Evolutionary conservation across 2,113 vertebrate genomes (phyloP), one percentile per base, ranked within the genome.

Genomic region (Toxotes chatareus): DNA sequence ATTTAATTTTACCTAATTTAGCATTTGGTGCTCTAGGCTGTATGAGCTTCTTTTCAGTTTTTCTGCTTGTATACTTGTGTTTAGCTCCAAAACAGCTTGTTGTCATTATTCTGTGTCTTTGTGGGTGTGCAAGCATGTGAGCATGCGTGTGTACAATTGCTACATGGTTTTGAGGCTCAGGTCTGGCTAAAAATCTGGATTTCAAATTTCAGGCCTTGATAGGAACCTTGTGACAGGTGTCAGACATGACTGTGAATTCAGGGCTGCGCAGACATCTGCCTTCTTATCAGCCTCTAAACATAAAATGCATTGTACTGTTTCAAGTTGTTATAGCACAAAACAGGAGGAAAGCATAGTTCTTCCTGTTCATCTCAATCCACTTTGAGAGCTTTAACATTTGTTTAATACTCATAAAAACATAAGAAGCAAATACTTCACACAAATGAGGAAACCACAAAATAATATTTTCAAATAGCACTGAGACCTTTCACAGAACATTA

Each of bases 161-260:
- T 64, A 44, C 0, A 49, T 73, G 27, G 27, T 27, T 27, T 2
- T 57, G 12, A 51, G 2, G 7, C 32, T 66, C 17, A 16, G 19
- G 36, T 55, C 32, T 59, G 34, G 7, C 6, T 60, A 1, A 44
- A 72, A 75, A 19, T 3, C 7, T 56, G n/a, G 36, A 34, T 16
- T 42, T n/a, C 4, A 70, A 17, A 73, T 67, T 47, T 51, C 10
- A 76, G n/a, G 36, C 46, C 59, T 63, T n/a, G 13, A 57, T 38
- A 34, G 60, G 46, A 61, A 40, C 79, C 27, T 63, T 79, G 44
- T 69, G 74, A 71, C 59, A 80, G 68, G 60, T 74, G 68, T 70
- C 59, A 62, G 16, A 11, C 49, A 36, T 51, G 10, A 73, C 42
- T 67, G 75, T 60, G 31, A 3, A 47, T 72, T 86, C 31, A 61